A percentile compares a stretch with the other conserved stretches of the same genome.
Evolutionary conservation across 1,140 invertebrate species (phyloP).

Genomic region (Drosophila sp.): DNA sequence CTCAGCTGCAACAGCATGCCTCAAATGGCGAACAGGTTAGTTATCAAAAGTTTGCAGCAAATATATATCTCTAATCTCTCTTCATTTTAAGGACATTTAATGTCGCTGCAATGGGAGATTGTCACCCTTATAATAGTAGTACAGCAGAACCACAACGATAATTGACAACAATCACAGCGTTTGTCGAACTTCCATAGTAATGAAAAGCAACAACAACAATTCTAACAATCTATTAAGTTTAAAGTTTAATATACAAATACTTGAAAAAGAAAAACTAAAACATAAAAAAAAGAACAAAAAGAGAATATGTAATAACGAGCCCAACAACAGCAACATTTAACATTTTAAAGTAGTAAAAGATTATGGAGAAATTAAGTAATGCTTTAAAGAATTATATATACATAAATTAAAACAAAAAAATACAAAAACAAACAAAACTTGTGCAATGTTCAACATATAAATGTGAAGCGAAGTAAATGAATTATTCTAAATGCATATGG

Average conservation of each 20-base stretch:
- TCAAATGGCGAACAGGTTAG: conserved; percentile 78
- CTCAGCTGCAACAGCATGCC: conserved; percentile 74
- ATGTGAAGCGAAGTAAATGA: conserved; percentile 42
- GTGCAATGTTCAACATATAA: conserved; percentile 73
- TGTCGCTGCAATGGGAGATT: conserved; percentile 49
- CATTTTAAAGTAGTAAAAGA: conserved; percentile 74
- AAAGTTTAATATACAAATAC: conserved; percentile 66
- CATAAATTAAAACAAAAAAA: conserved; percentile 45
- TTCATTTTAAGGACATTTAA: conserved; percentile 77
- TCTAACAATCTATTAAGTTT: conserved; percentile 81
- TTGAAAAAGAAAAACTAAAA: conserved; percentile 33
- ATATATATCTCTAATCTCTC: neutral
- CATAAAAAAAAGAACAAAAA: conserved; percentile 31
- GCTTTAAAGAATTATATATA: conserved; percentile 71
- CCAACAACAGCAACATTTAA: conserved; percentile 76
- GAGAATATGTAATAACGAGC: conserved; percentile 43
- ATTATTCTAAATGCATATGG: conserved; percentile 40
- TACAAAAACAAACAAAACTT: conserved; percentile 62
- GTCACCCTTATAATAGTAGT: conserved; percentile 1
- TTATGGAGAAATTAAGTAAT: conserved; percentile 59
- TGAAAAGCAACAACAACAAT: conserved; percentile 63
- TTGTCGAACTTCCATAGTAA: conserved; percentile 74
- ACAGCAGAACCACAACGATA: conserved; percentile 70
- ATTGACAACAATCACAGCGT: conserved; percentile 60
- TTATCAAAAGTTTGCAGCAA: neutral